Conservation (phyloP, 2,888 invertebrate genomes). For the Ceriagrion tenellum region DNA sequence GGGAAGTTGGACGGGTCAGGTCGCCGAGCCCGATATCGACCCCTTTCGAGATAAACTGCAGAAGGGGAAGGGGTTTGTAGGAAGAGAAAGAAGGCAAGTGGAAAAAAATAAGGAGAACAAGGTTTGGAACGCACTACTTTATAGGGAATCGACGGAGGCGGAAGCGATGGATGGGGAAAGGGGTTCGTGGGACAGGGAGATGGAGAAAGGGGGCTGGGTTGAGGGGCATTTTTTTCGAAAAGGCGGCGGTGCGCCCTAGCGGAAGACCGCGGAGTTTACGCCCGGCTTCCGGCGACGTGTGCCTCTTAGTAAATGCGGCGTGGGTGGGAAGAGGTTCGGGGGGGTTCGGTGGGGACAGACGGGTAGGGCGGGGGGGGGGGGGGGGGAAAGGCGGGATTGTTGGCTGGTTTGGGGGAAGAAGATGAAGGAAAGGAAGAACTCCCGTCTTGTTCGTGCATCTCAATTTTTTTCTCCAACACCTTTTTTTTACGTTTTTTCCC, state of each 20-base stretch:
- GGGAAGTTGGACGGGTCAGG: too few relatives aligned
- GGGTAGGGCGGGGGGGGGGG: too few relatives aligned
- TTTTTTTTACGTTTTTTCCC: too few relatives aligned
- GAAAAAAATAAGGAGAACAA: neutral
- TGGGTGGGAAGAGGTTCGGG: neutral
- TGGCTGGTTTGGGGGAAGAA: too few relatives aligned
- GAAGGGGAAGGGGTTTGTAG: neutral
- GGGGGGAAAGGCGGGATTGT: neutral
- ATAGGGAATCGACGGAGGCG: neutral
- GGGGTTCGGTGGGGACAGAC: too few relatives aligned
- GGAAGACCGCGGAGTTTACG: constrained; percentile 26
- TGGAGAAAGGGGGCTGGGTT: neutral
- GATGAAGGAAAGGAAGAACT: neutral
- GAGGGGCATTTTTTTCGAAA: neutral
- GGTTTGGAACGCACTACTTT: neutral
- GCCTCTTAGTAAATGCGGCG: neutral
- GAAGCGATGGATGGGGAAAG: neutral
- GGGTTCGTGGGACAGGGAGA: neutral
- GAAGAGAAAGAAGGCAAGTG: neutral
- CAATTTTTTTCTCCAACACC: neutral
- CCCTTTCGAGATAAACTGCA: neutral
- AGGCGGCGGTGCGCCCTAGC: neutral
- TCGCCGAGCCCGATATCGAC: neutral
- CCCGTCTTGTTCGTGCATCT: neutral
- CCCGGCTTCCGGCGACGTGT: constrained; percentile 18